Evolutionary conservation across 1,140 invertebrate genomes (phyloP), one percentile per base, ranked within the genome.

Genomic region (Scaptodrosophila lebanonensis): DNA sequence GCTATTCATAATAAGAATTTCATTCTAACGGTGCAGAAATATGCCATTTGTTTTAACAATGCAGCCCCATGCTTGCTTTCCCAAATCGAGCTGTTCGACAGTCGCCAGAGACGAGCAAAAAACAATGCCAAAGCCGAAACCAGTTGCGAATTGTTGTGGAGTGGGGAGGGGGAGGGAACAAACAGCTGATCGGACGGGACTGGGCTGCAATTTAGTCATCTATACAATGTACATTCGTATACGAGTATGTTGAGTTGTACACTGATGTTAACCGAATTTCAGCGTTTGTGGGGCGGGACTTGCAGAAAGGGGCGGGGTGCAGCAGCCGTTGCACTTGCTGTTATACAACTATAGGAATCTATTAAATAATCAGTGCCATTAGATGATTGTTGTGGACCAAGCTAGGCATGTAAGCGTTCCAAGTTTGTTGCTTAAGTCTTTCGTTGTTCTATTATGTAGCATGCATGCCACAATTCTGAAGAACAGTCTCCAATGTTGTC

Each of bases 291-390:
- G n/a, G n/a, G n/a, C n/a, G n/a, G n/a, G n/a, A n/a, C n/a, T n/a
- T n/a, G n/a, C n/a, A n/a, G n/a, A 18, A 38, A 27, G 6, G 12
- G 17, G 15, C 27, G 32, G 50, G 47, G 25, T 61, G 50, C 47
- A 38, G 32, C 51, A 44, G 43, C 45, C 32, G 44, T 33, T 68
- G 40, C 48, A 61, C 43, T 54, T 66, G 69, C 53, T 65, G 60
- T 61, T 54, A 73, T 73, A 73, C 42, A 73, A 73, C 69, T 64
- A 8, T 25, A 8, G 3, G 22, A 8, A 3, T 8, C 3, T 4
- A 69, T 73, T 73, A 60, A 64, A 73, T 73, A 73, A 73, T 73
- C 49, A 47, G 32, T 18, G 42, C 43, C 43, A 69, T 69, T 66
- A 66, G 38, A 7, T 32, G 22, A 43, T 33, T 27, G 33, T 58